Percentiles rank a stretch among this genome's conserved stretches.
Conservation (phyloP, 2,888 invertebrate species). For the Nysson spinosus region DNA sequence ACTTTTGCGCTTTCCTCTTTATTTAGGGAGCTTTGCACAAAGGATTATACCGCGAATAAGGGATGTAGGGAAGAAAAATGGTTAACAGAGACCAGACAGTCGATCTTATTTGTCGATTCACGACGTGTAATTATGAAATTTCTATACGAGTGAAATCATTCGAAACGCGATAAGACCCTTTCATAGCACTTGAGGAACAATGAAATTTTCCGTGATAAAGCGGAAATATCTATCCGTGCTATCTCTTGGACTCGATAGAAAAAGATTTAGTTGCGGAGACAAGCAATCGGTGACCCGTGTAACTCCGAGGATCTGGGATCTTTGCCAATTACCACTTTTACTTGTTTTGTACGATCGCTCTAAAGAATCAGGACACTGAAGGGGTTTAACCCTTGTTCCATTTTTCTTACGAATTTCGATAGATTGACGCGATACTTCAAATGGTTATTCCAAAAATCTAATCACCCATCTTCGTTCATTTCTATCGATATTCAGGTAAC, state of each 20-base stretch:
- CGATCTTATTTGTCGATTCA: neutral
- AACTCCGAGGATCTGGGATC: slow-evolving; percentile 23
- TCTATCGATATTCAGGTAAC: neutral
- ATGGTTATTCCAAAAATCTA: neutral
- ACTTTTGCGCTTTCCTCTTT: slow-evolving; percentile 13
- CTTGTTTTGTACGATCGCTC: slow-evolving; percentile 27
- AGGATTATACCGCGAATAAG: slow-evolving; percentile 8
- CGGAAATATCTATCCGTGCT: too few relatives aligned
- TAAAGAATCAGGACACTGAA: slow-evolving; percentile 40
- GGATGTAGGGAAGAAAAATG: slow-evolving; percentile 5
- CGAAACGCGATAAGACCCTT: too few relatives aligned
- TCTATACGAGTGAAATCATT: slow-evolving; percentile 2
- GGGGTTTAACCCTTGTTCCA: slow-evolving; percentile 43
- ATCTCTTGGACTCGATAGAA: neutral
- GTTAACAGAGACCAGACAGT: neutral
- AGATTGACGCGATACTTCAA: slow-evolving; percentile 13
- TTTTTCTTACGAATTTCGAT: too few relatives aligned
- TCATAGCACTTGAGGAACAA: too few relatives aligned
- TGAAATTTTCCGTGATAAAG: too few relatives aligned
- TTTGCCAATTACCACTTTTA: slow-evolving; percentile 51
- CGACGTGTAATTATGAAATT: neutral
- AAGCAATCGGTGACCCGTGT: slow-evolving; percentile 5
- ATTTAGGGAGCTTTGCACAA: slow-evolving; percentile 5
- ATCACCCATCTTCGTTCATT: neutral
- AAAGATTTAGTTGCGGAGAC: neutral